phyloP scores from a whole-genome alignment of 2,797 vertebrate species.

The Gymnopithys bicolor region DNA sequence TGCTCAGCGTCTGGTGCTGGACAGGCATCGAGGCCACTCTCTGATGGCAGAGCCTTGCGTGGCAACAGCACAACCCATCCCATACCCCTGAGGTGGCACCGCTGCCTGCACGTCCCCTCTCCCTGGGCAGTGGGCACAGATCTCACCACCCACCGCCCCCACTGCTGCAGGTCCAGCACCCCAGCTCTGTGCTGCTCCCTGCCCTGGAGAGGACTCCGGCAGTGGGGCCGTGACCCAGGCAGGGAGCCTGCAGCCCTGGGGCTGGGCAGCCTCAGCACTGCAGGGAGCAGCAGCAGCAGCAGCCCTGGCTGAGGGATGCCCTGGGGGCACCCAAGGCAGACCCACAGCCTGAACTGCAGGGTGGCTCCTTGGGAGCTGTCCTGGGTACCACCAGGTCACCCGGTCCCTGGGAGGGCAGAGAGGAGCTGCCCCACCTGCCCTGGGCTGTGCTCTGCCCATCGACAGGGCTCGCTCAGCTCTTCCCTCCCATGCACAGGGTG shows the following conservation, averaged over 20 bases:
- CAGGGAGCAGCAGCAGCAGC: not conserved
- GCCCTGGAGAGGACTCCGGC: not conserved
- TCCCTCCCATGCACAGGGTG: not conserved
- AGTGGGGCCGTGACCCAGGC: fast-evolving
- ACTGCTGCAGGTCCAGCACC: not conserved
- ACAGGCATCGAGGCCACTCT: not conserved
- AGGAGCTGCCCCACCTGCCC: not conserved
- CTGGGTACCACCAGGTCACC: fast-evolving
- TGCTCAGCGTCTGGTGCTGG: not conserved
- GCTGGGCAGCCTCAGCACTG: not conserved
- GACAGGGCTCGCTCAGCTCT: not conserved
- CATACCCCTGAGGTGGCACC: not conserved
- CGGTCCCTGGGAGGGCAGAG: not conserved
- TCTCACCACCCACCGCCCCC: not conserved
- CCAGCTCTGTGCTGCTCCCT: not conserved
- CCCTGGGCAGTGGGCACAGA: fast-evolving
- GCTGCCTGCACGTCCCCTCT: fast-evolving
- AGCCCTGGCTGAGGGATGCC: not conserved
- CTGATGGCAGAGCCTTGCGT: not conserved
- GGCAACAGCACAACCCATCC: not conserved
- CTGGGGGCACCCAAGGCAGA: fast-evolving
- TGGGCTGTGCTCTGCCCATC: not conserved
- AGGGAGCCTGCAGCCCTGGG: fast-evolving
- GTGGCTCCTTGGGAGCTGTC: fast-evolving
- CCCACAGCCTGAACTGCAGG: not conserved